phyloP scores from a whole-genome alignment of 2,888 invertebrate species.

The Stegophylla sp. region DNA sequence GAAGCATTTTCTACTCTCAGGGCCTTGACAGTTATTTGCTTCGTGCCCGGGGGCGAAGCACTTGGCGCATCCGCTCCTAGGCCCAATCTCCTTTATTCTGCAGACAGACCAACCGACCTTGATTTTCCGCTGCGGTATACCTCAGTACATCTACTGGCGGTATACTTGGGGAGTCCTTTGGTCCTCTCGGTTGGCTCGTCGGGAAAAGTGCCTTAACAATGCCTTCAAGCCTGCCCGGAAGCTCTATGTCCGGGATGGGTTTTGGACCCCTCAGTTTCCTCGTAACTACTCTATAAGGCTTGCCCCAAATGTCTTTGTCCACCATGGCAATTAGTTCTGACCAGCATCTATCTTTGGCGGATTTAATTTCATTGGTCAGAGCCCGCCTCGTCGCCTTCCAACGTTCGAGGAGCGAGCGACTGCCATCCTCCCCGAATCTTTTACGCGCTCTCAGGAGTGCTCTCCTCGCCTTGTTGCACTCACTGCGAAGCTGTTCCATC shows the following conservation, averaged over 20 bases:
- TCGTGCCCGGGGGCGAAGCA: too few species aligned
- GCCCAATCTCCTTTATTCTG: too few species aligned
- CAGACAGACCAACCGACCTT: too few species aligned
- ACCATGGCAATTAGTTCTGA: not conserved
- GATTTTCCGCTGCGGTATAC: too few species aligned
- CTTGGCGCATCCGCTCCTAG: too few species aligned
- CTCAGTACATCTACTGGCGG: too few species aligned
- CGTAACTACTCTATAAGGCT: not conserved
- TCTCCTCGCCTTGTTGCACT: not conserved
- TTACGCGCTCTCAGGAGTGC: not conserved
- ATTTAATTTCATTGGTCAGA: not conserved
- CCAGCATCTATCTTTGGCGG: not conserved
- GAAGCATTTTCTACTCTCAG: too few species aligned
- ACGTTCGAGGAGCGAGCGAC: not conserved
- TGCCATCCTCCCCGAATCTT: not conserved
- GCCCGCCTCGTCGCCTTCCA: not conserved
- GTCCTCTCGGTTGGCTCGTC: too few species aligned
- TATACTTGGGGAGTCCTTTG: too few species aligned
- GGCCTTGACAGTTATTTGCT: too few species aligned
- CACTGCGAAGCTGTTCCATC: not conserved
- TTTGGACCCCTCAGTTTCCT: not conserved
- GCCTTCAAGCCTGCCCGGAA: not conserved
- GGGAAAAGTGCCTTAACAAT: not conserved
- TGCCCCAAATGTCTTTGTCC: not conserved
- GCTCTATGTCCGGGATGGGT: not conserved